phyloP scores from a whole-genome alignment of 2,797 vertebrate genomes.

The Neoniphon sammara region DNA sequence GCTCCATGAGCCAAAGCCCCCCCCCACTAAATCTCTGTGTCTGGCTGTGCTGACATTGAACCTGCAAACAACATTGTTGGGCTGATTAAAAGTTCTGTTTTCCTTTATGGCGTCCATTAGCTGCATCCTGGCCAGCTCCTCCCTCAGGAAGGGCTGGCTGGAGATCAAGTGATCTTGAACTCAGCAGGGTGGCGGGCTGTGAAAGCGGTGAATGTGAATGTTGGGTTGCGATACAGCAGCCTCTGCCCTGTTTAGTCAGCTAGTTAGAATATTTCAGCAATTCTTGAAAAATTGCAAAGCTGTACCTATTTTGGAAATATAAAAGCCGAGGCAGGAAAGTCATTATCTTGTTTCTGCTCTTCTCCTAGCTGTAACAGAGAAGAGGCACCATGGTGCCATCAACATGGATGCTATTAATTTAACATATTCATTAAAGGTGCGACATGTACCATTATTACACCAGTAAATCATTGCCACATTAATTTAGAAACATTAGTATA shows the following conservation, averaged over 20 bases:
- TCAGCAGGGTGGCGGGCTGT: background rate
- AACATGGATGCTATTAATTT: conserved; percentile 36
- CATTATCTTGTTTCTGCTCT: background rate
- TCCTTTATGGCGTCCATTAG: conserved; percentile 5
- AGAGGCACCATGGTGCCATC: conserved; percentile 19
- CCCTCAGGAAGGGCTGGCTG: conserved; percentile 7
- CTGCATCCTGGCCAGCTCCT: conserved; percentile 12
- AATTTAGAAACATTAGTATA: conserved; percentile 64
- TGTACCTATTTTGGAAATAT: background rate
- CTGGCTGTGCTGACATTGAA: background rate
- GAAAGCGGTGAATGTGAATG: background rate
- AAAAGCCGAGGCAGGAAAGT: background rate
- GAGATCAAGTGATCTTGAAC: background rate
- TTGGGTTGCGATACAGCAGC: background rate
- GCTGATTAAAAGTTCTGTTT: conserved; percentile 28
- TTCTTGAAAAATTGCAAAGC: background rate
- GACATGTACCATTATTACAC: conserved; percentile 38
- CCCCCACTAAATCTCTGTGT: background rate
- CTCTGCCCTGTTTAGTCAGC: background rate
- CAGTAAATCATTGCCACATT: conserved; percentile 61
- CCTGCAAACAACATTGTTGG: conserved; percentile 7
- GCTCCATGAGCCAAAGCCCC: conserved; percentile 7
- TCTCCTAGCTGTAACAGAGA: conserved; percentile 32
- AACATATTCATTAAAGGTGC: conserved; percentile 50
- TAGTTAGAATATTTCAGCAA: background rate